phyloP scores from a whole-genome alignment of 2,888 invertebrate species.

The Polyommatus icarus region DNA sequence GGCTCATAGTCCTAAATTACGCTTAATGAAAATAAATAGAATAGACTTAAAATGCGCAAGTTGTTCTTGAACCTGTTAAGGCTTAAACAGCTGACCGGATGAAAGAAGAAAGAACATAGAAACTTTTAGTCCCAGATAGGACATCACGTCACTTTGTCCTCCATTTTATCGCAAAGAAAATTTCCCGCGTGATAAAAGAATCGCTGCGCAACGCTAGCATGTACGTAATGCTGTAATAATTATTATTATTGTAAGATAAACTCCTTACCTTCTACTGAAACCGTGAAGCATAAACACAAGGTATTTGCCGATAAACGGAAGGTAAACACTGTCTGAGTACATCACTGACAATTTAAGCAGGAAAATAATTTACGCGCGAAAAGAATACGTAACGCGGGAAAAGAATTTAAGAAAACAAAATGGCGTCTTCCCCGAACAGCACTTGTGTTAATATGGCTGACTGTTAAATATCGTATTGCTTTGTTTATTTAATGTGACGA shows the following conservation, averaged over 20 bases:
- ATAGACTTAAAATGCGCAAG: too few species aligned
- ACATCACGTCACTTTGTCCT: not conserved
- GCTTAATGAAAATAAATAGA: too few species aligned
- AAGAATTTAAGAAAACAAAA: not conserved
- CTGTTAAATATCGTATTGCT: constrained; percentile 40
- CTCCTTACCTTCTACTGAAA: constrained; percentile 11
- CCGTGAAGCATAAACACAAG: constrained; percentile 22
- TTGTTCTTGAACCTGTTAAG: too few species aligned
- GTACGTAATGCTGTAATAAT: not conserved
- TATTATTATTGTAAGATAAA: not conserved
- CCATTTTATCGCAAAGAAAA: not conserved
- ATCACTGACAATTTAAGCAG: not conserved
- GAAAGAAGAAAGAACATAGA: too few species aligned
- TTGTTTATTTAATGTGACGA: constrained; percentile 36
- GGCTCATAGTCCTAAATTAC: too few species aligned
- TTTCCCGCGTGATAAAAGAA: not conserved
- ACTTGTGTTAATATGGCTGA: constrained; percentile 42
- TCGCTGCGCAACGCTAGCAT: too few species aligned
- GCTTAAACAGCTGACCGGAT: too few species aligned
- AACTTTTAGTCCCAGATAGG: too few species aligned
- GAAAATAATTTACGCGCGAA: not conserved
- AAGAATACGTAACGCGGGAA: not conserved
- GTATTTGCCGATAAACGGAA: constrained; percentile 24
- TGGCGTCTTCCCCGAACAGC: constrained; percentile 29
- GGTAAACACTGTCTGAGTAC: not conserved